Evolutionary conservation across 2,113 vertebrate species (phyloP).

Genomic region (Ictalurus punctatus): DNA sequence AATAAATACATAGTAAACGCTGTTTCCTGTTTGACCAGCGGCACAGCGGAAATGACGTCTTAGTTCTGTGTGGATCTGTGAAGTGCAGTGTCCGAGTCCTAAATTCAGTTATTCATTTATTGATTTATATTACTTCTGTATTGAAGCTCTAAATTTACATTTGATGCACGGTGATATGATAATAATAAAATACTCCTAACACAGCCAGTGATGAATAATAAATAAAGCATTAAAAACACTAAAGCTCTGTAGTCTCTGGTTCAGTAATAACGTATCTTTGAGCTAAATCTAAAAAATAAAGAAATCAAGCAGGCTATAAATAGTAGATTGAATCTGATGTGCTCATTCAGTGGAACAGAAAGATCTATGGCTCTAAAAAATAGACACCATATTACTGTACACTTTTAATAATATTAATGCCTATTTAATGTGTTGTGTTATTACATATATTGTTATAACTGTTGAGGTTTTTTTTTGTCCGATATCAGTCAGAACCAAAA

Average conservation of each 20-base stretch:
- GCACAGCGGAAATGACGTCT: background rate
- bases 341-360: background rate
- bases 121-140: background rate
- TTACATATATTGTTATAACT: background rate
- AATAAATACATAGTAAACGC: background rate
- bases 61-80: background rate
- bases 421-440: background rate
- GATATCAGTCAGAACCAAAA: too few relatives aligned
- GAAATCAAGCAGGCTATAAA: background rate
- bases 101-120: too few relatives aligned
- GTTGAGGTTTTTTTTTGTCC: too few relatives aligned
- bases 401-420: background rate
- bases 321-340: background rate
- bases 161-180: background rate
- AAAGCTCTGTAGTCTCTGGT: background rate
- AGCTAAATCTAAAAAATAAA: background rate
- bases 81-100: background rate
- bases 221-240: background rate
- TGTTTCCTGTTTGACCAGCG: background rate
- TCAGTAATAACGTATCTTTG: background rate
- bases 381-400: background rate
- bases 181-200: background rate
- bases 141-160: background rate
- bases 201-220: background rate
- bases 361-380: background rate